A percentile compares a stretch with the other conserved stretches of the same genome.
phyloP scores from a whole-genome alignment of 2,888 invertebrate genomes.

The Idaea biselata region DNA sequence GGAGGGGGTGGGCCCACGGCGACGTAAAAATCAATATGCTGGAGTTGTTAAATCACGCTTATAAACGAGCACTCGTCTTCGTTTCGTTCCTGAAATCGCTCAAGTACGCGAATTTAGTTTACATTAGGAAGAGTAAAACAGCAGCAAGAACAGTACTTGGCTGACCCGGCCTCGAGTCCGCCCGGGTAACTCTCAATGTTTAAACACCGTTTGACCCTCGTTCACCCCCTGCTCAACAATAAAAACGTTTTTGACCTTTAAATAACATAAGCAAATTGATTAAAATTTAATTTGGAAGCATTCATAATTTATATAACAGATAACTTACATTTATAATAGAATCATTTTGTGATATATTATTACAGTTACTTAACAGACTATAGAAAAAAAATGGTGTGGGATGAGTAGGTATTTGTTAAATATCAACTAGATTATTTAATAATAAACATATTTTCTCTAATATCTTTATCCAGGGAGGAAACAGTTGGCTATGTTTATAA shows the following conservation, averaged over 20 bases:
- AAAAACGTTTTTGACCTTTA: background rate
- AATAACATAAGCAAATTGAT: background rate
- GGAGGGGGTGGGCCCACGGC: conserved; percentile 77
- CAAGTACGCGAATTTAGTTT: conserved; percentile 59
- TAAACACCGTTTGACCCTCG: background rate
- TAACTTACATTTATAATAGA: background rate
- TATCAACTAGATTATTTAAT: too few species aligned
- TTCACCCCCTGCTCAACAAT: background rate
- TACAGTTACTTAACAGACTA: too few species aligned
- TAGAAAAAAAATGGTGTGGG: too few species aligned
- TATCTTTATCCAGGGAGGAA: too few species aligned
- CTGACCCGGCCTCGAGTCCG: background rate
- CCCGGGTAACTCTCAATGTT: background rate
- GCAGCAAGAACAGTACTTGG: background rate
- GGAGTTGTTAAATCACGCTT: conserved; percentile 89
- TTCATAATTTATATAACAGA: background rate
- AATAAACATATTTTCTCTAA: too few species aligned
- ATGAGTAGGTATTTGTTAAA: too few species aligned
- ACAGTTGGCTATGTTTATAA: too few species aligned
- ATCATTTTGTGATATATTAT: background rate
- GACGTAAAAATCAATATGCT: conserved; percentile 84
- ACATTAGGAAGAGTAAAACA: conserved; percentile 35
- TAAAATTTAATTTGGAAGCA: background rate
- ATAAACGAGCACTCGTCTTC: conserved; percentile 82
- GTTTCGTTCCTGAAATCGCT: conserved; percentile 77